phyloP scores from a whole-genome alignment of 2,113 vertebrate genomes.

The Chunga burmeisteri region DNA sequence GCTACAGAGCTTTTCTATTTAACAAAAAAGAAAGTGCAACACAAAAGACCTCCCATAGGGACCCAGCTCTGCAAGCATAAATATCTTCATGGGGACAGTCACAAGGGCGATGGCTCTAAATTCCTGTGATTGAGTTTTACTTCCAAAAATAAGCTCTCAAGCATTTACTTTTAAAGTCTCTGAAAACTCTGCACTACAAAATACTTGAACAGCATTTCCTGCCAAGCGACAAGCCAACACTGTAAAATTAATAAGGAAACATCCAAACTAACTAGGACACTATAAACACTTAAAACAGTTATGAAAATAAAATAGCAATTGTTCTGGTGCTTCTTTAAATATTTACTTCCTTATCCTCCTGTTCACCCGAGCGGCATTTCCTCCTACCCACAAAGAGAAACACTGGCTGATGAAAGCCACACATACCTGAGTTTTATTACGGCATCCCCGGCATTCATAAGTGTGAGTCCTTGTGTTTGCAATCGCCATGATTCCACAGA shows the following conservation, averaged over 20 bases:
- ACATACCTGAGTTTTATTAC: slow-evolving; percentile 95
- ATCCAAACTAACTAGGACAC: background rate
- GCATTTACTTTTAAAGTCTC: background rate
- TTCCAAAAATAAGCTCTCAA: background rate
- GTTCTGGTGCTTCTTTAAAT: slow-evolving; percentile 25
- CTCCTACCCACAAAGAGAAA: background rate
- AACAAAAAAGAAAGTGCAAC: background rate
- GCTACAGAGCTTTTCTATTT: background rate
- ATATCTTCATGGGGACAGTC: background rate
- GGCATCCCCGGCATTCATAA: slow-evolving; percentile 94
- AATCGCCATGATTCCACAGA: slow-evolving; percentile 98
- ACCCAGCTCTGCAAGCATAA: background rate
- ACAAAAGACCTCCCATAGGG: background rate
- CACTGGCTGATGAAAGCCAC: background rate
- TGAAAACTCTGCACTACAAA: background rate
- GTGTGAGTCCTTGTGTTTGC: slow-evolving; percentile 97
- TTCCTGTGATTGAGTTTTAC: background rate
- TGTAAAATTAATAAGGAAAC: background rate
- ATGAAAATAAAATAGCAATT: background rate
- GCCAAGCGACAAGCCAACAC: background rate
- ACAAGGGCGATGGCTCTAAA: slow-evolving; percentile 3
- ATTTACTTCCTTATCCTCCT: slow-evolving; percentile 10
- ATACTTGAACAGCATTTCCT: background rate
- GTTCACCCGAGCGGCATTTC: background rate
- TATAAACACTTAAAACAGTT: slow-evolving; percentile 25